These are phyloP conservation scores for Telmatochromis brachygnathus DNA, from an alignment of 2,113 vertebrate genomes.

Conservation along the genomic window DNA sequence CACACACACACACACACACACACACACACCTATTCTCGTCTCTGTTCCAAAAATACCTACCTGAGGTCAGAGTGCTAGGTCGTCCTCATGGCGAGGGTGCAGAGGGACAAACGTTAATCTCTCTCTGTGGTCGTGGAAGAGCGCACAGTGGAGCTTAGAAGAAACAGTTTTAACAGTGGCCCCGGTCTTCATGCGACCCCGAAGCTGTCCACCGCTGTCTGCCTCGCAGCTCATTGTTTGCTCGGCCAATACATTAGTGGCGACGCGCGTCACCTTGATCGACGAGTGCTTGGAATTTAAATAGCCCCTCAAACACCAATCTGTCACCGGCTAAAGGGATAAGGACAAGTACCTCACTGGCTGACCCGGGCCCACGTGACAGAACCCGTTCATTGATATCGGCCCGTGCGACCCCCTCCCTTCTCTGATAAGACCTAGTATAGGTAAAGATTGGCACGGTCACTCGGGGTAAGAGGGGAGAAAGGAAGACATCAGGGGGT, in stretches of 20 bases:
- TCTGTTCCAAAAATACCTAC: constrained; percentile 39
- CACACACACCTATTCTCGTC: not conserved
- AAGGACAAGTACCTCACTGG: constrained; percentile 87
- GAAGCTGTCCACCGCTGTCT: constrained; percentile 59
- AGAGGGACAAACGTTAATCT: constrained; percentile 15
- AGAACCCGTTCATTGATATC: constrained; percentile 85
- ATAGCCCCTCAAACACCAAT: constrained; percentile 86
- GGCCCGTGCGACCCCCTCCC: constrained; percentile 61
- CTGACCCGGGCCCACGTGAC: constrained; percentile 78
- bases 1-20: not conserved
- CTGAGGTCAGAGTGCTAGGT: constrained; percentile 38
- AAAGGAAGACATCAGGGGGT: constrained; percentile 65
- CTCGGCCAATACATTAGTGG: constrained; percentile 67
- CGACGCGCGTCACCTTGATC: constrained; percentile 81
- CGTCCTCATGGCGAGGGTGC: constrained; percentile 5
- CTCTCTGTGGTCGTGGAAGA: not conserved
- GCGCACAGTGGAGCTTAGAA: not conserved
- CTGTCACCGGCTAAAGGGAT: constrained; percentile 78
- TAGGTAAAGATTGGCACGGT: constrained; percentile 90
- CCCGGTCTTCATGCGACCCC: constrained; percentile 47
- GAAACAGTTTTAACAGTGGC: not conserved
- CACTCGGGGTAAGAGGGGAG: constrained; percentile 73
- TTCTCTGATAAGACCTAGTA: constrained; percentile 73
- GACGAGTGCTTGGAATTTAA: constrained; percentile 91
- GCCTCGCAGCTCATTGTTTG: constrained; percentile 68